These are phyloP conservation scores for Vireo altiloquus DNA, from an alignment of 2,113 vertebrate genomes.

Conservation along the genomic window DNA sequence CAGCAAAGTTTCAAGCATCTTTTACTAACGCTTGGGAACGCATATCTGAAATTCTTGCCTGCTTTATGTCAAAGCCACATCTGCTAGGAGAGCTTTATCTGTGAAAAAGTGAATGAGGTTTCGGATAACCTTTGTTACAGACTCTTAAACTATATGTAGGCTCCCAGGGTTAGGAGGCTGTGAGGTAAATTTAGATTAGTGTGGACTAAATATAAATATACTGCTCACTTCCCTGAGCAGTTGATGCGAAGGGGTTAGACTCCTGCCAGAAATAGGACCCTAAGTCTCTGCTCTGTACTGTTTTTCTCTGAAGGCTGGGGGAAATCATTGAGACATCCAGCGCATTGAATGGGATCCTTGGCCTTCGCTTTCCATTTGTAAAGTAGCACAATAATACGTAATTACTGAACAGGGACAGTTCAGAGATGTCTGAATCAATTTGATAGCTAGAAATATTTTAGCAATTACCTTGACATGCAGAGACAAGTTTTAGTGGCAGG, in stretches of 20 bases:
- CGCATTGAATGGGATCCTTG: not conserved
- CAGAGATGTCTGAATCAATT: not conserved
- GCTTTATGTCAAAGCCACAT: slow-evolving; percentile 6
- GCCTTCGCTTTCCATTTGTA: not conserved
- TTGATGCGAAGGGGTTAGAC: not conserved
- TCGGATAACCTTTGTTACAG: slow-evolving; percentile 41
- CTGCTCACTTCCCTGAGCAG: not conserved
- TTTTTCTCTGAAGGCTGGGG: not conserved
- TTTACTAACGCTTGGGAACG: not conserved
- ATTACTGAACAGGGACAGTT: not conserved
- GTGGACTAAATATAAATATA: slow-evolving; percentile 26
- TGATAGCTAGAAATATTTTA: not conserved
- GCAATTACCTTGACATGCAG: not conserved
- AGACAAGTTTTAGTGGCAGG: not conserved
- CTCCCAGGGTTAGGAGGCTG: not conserved
- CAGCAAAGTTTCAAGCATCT: not conserved
- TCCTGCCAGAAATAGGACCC: not conserved
- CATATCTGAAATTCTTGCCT: slow-evolving; percentile 33
- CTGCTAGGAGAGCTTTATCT: slow-evolving; percentile 19
- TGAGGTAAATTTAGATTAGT: slow-evolving; percentile 3
- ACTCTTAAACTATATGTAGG: not conserved
- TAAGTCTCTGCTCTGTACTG: not conserved
- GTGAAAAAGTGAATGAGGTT: not conserved
- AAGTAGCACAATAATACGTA: not conserved
- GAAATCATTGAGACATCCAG: not conserved